Evolutionary conservation across 2,797 vertebrate species (phyloP).

Genomic region (Bradypodion pumilum): DNA sequence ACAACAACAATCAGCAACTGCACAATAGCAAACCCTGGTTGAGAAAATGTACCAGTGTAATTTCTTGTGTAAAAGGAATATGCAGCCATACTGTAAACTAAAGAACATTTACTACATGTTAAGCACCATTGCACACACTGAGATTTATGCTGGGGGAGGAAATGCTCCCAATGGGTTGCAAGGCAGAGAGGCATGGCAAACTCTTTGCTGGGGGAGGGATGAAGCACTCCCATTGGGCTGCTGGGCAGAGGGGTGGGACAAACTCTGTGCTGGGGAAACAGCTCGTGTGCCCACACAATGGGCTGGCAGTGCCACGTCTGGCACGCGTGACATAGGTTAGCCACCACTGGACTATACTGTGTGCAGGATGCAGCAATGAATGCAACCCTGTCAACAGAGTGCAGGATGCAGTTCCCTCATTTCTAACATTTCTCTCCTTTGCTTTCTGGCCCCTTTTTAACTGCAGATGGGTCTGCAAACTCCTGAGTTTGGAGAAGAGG

Average conservation of each 20-base stretch:
- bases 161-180: no score
- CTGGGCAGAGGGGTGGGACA: no score
- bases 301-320: no score
- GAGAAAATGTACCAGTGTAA: background rate
- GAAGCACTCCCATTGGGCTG: no score
- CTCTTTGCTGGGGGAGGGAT: background rate
- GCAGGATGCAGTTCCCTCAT: background rate
- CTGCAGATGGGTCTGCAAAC: background rate
- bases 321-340: no score
- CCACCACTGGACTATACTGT: background rate
- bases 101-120: background rate
- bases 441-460: background rate
- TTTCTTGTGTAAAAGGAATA: background rate
- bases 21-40: background rate
- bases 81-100: no score
- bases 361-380: background rate
- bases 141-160: no score
- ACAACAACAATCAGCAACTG: no score
- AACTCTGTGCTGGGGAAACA: no score
- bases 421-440: background rate
- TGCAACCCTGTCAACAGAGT: background rate
- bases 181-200: no score
- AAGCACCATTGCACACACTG: background rate
- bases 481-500: slow-evolving; percentile 33
- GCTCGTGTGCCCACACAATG: no score